phyloP scores from a whole-genome alignment of 2,113 vertebrate genomes.

The Nematolebias whitei region DNA sequence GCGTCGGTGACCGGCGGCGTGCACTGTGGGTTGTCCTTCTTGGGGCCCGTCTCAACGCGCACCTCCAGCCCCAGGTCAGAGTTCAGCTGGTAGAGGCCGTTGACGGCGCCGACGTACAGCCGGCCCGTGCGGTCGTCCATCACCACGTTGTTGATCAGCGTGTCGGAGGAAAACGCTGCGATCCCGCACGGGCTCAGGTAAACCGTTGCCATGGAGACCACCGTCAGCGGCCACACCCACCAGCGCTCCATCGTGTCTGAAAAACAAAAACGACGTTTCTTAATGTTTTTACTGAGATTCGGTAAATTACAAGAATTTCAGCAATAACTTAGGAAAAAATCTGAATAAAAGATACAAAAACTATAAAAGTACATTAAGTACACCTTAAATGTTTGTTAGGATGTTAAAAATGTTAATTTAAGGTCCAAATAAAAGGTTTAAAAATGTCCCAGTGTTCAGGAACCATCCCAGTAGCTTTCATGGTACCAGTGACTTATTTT shows the following conservation, averaged over 20 bases:
- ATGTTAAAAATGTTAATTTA: too few relatives aligned
- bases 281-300: neutral
- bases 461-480: too few relatives aligned
- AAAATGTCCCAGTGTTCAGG: too few relatives aligned
- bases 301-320: too few relatives aligned
- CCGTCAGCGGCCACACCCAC: constrained; percentile 51
- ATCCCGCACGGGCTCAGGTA: constrained; percentile 36
- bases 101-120: constrained; percentile 90
- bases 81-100: constrained; percentile 87
- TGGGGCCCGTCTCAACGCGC: constrained; percentile 78
- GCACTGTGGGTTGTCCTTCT: constrained; percentile 85
- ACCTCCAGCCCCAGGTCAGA: constrained; percentile 69
- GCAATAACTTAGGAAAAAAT: too few relatives aligned
- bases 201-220: constrained; percentile 30
- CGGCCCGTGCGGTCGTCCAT: constrained; percentile 81
- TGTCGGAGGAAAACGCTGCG: constrained; percentile 68
- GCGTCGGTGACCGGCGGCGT: constrained; percentile 88
- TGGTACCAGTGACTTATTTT: too few relatives aligned
- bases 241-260: constrained; percentile 73
- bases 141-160: constrained; percentile 88
- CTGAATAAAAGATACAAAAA: too few relatives aligned
- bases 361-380: too few relatives aligned
- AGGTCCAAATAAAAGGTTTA: too few relatives aligned
- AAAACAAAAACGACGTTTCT: neutral
- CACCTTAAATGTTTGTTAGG: too few relatives aligned